Percentiles rank a stretch among this genome's conserved stretches.
Evolutionary conservation across 2,113 vertebrate species (phyloP).

Genomic region (Cebidichthys violaceus): DNA sequence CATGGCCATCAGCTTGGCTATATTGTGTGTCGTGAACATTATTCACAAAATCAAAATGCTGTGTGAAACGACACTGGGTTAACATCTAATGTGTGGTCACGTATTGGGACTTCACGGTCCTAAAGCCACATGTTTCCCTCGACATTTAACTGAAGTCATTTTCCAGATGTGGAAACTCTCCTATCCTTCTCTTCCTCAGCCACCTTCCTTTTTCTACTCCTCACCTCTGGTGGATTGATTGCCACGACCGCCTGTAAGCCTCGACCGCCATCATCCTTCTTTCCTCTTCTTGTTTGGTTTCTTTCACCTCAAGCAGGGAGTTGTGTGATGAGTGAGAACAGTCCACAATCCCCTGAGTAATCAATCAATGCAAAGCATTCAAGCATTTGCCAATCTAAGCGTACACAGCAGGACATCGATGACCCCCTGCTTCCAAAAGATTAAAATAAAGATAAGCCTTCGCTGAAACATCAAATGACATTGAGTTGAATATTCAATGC

Average conservation of each 20-base stretch:
- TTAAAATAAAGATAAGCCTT: slow-evolving; percentile 70
- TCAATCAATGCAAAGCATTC: slow-evolving; percentile 75
- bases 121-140: slow-evolving; percentile 6
- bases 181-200: slow-evolving; percentile 53
- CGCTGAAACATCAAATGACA: slow-evolving; percentile 86
- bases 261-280: slow-evolving; percentile 2
- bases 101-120: slow-evolving; percentile 12
- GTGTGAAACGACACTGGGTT: slow-evolving; percentile 13
- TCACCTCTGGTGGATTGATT: slow-evolving; percentile 53
- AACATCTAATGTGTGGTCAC: background rate
- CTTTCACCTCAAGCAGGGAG: slow-evolving; percentile 56
- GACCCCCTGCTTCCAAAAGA: slow-evolving; percentile 75
- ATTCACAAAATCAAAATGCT: slow-evolving; percentile 14
- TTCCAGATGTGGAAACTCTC: slow-evolving; percentile 31
- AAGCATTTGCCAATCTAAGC: slow-evolving; percentile 85
- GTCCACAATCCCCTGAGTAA: slow-evolving; percentile 76
- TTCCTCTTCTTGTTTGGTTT: slow-evolving; percentile 32
- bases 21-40: background rate
- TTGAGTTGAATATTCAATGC: slow-evolving; percentile 79
- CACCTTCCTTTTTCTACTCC: slow-evolving; percentile 78
- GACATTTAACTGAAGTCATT: background rate
- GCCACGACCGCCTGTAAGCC: slow-evolving; percentile 37
- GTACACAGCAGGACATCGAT: slow-evolving; percentile 71
- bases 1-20: slow-evolving; percentile 1
- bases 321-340: slow-evolving; percentile 38